A percentile compares a stretch with the other conserved stretches of the same genome.
Conservation (phyloP, 2,113 vertebrate genomes). For the Capreolus pygargus region DNA sequence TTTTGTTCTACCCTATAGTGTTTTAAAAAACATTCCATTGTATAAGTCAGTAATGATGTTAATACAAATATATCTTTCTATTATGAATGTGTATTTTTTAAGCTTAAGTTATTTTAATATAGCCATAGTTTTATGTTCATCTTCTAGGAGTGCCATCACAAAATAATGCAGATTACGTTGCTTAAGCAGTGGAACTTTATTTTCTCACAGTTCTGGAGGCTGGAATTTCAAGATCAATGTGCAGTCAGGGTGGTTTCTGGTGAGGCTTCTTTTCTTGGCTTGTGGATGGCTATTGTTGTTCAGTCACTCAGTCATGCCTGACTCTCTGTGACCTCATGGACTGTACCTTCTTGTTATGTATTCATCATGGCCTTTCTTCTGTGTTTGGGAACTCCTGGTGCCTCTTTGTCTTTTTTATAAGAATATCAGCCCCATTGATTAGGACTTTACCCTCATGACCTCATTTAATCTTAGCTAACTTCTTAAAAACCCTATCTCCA, state of each 20-base stretch:
- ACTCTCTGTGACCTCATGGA: neutral
- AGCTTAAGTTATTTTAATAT: neutral
- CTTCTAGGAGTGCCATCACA: neutral
- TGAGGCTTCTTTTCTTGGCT: neutral
- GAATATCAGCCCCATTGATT: neutral
- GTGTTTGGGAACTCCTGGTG: neutral
- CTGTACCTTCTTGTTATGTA: neutral
- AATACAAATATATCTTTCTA: neutral
- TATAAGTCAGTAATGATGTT: neutral
- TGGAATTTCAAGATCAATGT: neutral
- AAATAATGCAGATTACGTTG: neutral
- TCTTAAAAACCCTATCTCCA: neutral
- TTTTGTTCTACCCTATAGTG: neutral
- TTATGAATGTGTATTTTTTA: neutral
- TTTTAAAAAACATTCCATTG: neutral
- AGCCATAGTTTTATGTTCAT: neutral
- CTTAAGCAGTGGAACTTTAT: neutral
- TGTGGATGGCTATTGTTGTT: neutral
- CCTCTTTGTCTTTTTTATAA: neutral
- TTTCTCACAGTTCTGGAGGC: neutral
- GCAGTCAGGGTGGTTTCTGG: neutral
- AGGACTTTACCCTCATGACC: neutral
- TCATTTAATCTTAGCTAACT: neutral
- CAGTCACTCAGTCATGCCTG: neutral
- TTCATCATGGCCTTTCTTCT: neutral